A percentile compares a stretch with the other conserved stretches of the same genome.
phyloP scores from a whole-genome alignment of 2,113 vertebrate species.

The Festucalex cinctus region DNA sequence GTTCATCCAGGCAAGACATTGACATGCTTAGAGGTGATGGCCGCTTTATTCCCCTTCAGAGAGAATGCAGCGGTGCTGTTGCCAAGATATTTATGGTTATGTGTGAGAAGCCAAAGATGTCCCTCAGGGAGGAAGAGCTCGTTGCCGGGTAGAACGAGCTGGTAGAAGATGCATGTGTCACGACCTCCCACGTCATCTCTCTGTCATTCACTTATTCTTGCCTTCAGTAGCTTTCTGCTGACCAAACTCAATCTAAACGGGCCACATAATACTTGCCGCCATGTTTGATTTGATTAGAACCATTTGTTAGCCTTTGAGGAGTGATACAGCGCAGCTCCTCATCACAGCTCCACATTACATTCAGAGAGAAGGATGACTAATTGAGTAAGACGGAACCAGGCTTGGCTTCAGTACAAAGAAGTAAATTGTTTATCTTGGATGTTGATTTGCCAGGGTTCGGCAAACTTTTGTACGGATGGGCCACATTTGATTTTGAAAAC shows the following conservation, averaged over 20 bases:
- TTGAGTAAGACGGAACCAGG: slow-evolving; percentile 15
- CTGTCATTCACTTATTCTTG: slow-evolving; percentile 3
- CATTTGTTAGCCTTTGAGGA: slow-evolving; percentile 31
- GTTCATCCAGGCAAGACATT: slow-evolving; percentile 47
- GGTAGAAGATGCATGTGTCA: slow-evolving; percentile 32
- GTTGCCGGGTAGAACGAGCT: slow-evolving; percentile 15
- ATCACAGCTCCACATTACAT: too few relatives aligned
- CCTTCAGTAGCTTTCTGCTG: slow-evolving; percentile 16
- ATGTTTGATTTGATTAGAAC: slow-evolving; percentile 28
- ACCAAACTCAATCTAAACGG: neutral
- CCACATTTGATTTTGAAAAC: too few relatives aligned
- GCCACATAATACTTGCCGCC: neutral
- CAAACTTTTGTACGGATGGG: too few relatives aligned
- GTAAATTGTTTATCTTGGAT: too few relatives aligned
- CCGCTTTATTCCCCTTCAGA: slow-evolving; percentile 23
- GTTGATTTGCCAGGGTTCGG: too few relatives aligned
- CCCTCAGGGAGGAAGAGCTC: slow-evolving; percentile 9
- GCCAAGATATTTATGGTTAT: slow-evolving; percentile 44
- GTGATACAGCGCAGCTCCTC: slow-evolving; percentile 30
- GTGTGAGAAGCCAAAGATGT: slow-evolving; percentile 34
- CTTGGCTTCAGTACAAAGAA: neutral
- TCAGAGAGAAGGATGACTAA: slow-evolving; percentile 29
- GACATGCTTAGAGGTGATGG: slow-evolving; percentile 23
- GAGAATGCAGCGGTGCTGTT: slow-evolving; percentile 24
- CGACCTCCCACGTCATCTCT: slow-evolving; percentile 3